These are phyloP conservation scores for Labeo catla DNA, from an alignment of 2,113 vertebrate genomes.

Conservation along the genomic window DNA sequence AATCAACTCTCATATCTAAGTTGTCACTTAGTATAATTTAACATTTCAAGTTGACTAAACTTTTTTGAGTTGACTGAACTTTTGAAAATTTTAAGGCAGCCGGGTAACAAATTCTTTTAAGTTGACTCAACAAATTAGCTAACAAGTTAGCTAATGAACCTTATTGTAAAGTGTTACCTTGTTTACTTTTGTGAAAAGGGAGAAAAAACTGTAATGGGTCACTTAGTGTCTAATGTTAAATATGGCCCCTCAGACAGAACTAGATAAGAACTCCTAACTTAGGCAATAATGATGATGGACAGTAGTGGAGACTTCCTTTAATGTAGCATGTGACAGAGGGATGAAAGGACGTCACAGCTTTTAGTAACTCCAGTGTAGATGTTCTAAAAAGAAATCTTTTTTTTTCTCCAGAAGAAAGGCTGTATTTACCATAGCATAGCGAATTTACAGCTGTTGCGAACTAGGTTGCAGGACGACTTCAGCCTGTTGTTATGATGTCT, in stretches of 20 bases:
- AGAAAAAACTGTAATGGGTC: neutral
- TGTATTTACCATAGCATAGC: neutral
- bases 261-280: neutral
- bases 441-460: neutral
- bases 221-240: too few species aligned
- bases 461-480: neutral
- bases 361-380: neutral
- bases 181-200: neutral
- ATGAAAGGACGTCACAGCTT: neutral
- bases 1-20: too few species aligned
- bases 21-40: too few species aligned
- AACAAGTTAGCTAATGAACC: too few species aligned
- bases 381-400: neutral
- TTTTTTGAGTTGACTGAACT: too few species aligned
- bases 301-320: neutral
- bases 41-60: too few species aligned
- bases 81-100: too few species aligned
- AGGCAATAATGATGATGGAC: neutral
- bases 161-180: too few species aligned
- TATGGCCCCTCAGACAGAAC: neutral
- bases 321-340: neutral
- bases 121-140: too few species aligned
- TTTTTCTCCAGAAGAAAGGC: neutral
- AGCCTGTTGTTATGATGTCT: constrained; percentile 29
- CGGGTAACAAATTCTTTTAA: too few species aligned